These are phyloP conservation scores for Onychomys torridus DNA, from an alignment of 2,797 vertebrate genomes.

Conservation along the genomic window DNA sequence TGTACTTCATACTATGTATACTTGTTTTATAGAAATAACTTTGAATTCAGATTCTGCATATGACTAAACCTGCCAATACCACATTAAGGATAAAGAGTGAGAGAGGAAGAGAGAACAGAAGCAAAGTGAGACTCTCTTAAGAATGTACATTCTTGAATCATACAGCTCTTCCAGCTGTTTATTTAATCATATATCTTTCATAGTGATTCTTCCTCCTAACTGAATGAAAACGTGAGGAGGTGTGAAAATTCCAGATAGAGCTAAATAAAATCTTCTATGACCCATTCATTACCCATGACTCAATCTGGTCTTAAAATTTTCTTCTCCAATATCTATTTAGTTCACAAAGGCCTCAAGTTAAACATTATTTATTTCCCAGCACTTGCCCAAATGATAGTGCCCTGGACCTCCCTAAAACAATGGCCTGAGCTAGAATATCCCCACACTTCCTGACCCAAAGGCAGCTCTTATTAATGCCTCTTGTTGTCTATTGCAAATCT, in stretches of 20 bases:
- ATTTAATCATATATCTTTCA: not conserved
- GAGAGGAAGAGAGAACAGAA: not conserved
- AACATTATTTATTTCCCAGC: not conserved
- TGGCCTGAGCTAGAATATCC: not conserved
- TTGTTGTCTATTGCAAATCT: not conserved
- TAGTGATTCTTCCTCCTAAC: not conserved
- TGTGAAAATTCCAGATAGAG: not conserved
- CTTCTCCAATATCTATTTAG: conserved; percentile 9
- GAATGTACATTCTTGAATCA: not conserved
- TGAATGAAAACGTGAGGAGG: not conserved
- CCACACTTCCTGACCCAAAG: not conserved
- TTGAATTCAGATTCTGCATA: conserved; percentile 7
- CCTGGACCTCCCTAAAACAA: not conserved
- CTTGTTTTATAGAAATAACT: conserved; percentile 14
- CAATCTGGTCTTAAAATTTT: not conserved
- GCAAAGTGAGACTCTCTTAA: not conserved
- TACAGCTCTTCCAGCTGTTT: not conserved
- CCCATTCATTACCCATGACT: not conserved
- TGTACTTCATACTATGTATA: not conserved
- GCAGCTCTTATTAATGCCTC: not conserved
- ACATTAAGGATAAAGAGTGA: conserved; percentile 32
- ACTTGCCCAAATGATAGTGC: not conserved
- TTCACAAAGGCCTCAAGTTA: not conserved
- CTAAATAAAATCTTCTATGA: conserved; percentile 5
- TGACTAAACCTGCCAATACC: not conserved